phyloP scores from a whole-genome alignment of 2,113 vertebrate species.

The Zingel zingel region DNA sequence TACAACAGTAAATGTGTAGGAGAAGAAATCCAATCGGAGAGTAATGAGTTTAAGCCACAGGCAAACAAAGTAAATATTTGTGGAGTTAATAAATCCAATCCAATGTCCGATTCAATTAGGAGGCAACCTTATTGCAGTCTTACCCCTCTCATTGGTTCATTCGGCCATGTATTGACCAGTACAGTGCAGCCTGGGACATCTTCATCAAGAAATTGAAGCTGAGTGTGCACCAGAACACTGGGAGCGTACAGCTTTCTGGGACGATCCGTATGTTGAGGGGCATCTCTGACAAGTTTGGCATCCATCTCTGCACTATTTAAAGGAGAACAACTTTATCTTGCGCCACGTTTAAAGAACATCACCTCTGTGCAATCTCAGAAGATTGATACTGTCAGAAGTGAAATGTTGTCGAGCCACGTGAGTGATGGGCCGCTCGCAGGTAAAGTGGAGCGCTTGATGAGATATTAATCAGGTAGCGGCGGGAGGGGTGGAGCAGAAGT shows the following conservation, averaged over 20 bases:
- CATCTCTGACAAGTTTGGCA: slow-evolving; percentile 45
- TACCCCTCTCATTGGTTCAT: slow-evolving; percentile 10
- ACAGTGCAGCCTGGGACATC: slow-evolving; percentile 31
- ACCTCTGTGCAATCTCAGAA: slow-evolving; percentile 35
- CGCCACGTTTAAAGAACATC: slow-evolving; percentile 52
- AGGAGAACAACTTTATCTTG: slow-evolving; percentile 74
- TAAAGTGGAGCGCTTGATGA: slow-evolving; percentile 75
- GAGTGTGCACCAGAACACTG: neutral
- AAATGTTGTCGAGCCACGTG: slow-evolving; percentile 53
- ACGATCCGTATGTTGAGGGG: slow-evolving; percentile 40
- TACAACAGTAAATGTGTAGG: slow-evolving; percentile 65
- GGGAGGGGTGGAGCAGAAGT: slow-evolving; percentile 61
- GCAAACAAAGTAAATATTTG: slow-evolving; percentile 80
- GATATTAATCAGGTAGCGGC: slow-evolving; percentile 74
- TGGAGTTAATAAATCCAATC: slow-evolving; percentile 79
- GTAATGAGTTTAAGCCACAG: slow-evolving; percentile 80
- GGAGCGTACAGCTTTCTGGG: neutral
- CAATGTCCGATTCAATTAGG: slow-evolving; percentile 74
- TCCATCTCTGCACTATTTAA: slow-evolving; percentile 53
- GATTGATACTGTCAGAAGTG: slow-evolving; percentile 70
- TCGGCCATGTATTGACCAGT: slow-evolving; percentile 38
- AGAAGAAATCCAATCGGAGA: slow-evolving; percentile 79
- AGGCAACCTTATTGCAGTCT: slow-evolving; percentile 21
- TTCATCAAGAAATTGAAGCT: slow-evolving; percentile 26
- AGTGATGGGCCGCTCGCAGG: slow-evolving; percentile 65